Conservation (phyloP, 2,797 vertebrate species). For the Danio albolineatus region DNA sequence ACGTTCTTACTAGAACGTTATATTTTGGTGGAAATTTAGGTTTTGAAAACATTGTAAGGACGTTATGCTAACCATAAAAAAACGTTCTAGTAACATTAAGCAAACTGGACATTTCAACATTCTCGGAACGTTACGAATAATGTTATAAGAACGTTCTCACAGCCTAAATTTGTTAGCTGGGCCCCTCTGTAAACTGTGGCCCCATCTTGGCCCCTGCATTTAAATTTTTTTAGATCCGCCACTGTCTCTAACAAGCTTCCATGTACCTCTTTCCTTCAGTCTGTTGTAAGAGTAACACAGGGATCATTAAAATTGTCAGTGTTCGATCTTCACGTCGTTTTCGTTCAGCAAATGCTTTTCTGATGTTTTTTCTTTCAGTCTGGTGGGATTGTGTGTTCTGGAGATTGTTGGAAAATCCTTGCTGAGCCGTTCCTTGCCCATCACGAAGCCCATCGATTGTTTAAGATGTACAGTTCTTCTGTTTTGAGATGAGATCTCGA, state of each 20-base stretch:
- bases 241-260: background rate
- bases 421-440: background rate
- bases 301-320: background rate
- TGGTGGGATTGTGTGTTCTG: background rate
- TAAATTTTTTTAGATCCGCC: too few species aligned
- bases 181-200: too few species aligned
- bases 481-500: slow-evolving; percentile 11
- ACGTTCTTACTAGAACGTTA: too few species aligned
- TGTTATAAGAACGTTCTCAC: too few species aligned
- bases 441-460: background rate
- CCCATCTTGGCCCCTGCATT: too few species aligned
- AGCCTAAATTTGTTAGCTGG: too few species aligned
- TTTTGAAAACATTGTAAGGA: too few species aligned
- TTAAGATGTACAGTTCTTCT: background rate
- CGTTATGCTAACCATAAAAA: too few species aligned
- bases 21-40: too few species aligned
- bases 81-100: too few species aligned
- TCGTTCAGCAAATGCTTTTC: background rate
- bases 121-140: too few species aligned
- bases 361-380: background rate
- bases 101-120: too few species aligned
- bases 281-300: background rate
- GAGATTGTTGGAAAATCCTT: background rate
- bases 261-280: background rate
- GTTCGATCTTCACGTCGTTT: background rate